A percentile compares a stretch with the other conserved stretches of the same genome.
Conservation (phyloP, 2,113 vertebrate genomes). For the Pedionomus torquatus region DNA sequence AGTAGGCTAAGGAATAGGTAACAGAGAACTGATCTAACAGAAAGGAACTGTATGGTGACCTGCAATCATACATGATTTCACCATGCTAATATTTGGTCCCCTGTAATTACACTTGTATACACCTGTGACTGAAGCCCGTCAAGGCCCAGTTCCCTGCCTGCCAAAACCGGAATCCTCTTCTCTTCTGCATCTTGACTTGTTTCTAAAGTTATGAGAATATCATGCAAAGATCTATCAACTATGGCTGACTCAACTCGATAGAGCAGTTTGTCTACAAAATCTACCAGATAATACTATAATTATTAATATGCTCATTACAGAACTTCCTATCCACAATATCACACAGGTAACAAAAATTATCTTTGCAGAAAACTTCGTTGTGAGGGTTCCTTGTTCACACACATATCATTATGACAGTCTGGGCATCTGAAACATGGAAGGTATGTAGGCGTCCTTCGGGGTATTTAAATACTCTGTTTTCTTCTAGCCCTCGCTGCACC, state of each 20-base stretch:
- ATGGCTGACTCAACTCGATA: neutral
- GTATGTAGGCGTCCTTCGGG: rapidly evolving
- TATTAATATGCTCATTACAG: neutral
- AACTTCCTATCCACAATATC: neutral
- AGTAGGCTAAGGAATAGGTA: neutral
- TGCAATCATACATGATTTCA: neutral
- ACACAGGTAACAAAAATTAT: neutral
- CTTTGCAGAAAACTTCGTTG: neutral
- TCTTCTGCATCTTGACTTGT: neutral
- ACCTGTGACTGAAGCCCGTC: neutral
- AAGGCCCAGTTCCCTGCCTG: neutral
- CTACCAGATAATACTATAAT: neutral
- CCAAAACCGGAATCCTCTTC: neutral
- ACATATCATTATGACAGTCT: neutral
- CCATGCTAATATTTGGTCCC: neutral
- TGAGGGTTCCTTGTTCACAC: neutral
- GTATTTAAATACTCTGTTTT: neutral
- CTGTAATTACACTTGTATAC: neutral
- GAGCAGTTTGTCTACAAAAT: neutral
- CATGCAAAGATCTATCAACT: neutral
- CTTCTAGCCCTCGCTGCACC: neutral
- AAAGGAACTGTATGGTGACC: neutral
- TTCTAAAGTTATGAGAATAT: neutral
- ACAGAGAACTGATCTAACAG: neutral
- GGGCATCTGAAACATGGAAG: neutral